phyloP scores from a whole-genome alignment of 2,113 vertebrate genomes.

The Phocoena sinus region DNA sequence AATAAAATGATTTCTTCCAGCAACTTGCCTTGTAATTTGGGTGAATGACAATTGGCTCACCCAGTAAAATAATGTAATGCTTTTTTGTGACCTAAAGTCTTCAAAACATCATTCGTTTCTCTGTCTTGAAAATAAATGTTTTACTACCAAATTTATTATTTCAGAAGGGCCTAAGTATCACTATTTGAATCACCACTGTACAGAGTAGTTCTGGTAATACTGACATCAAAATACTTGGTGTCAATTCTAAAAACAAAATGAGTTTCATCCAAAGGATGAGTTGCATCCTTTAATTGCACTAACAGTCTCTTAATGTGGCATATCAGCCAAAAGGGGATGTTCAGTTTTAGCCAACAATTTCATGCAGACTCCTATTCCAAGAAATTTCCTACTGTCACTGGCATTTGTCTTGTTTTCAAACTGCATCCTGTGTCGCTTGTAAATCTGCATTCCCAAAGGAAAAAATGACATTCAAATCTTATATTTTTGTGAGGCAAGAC shows the following conservation, averaged over 20 bases:
- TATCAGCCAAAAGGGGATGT: not conserved
- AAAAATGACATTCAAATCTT: not conserved
- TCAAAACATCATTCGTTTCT: not conserved
- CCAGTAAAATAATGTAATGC: constrained; percentile 20
- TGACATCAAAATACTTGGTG: not conserved
- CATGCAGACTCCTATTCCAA: not conserved
- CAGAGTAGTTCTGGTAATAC: not conserved
- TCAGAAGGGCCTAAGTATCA: not conserved
- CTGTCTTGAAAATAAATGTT: constrained; percentile 30
- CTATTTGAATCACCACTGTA: not conserved
- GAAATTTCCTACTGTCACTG: not conserved
- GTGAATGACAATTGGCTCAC: constrained; percentile 17
- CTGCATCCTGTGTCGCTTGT: not conserved
- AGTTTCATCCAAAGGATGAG: not conserved
- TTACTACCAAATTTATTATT: constrained; percentile 9
- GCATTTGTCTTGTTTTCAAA: not conserved
- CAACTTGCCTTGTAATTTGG: constrained; percentile 33
- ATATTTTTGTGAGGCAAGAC: not conserved
- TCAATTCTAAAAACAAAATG: not conserved
- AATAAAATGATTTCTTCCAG: constrained; percentile 18
- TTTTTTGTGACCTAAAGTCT: not conserved
- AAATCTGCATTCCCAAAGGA: not conserved
- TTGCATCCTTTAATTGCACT: not conserved
- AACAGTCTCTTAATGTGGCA: not conserved
- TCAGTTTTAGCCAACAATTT: not conserved